Base-by-base conservation (phyloP, 2,113 vertebrate genomes). In the Lampris megalopsis region DNA sequence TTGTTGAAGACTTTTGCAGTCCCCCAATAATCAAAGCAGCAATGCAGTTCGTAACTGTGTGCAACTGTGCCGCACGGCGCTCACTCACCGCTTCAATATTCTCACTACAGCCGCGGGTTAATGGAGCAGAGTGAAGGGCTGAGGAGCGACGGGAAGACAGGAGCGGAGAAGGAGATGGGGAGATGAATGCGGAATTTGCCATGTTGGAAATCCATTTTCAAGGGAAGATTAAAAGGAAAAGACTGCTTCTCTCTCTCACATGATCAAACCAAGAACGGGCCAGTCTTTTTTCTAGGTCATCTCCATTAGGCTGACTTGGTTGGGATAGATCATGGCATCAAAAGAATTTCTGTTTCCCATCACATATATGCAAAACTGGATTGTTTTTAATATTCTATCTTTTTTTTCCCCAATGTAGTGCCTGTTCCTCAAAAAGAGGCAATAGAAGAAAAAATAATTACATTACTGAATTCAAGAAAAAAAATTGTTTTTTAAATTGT, bases 161-260 rank as follows among this genome's bases (percentile, higher is more conserved):
- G 36, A 79, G 88, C 64, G 82, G 79, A 75, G 65, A 75, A 58
- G 82, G 72, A 83, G 77, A 36, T 60, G 68, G 57, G 75, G 71
- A 81, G 79, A 86, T 92, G 83, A 91, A 92, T 91, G 89, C 90
- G 89, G 86, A 88, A 90, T 91, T 82, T 62, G 64, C 56, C 82
- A 81, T 43, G 62, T 68, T 82, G 53, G 78, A 88, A 24, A 86
- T 84, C 71, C 87, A 86, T 87, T 84, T 88, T 90, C 77, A 88
- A 81, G 64, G 75, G 81, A 85, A 88, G 81, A 88, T 87, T 89
- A 87, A 79, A 89, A 63, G 79, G 88, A 83, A 82, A 66, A 75
- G 73, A 82, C 80, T 83, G 75, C 71, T 3, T 10, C 3, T 3
- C 49, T 52, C 9, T 11, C 77, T 82, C 69, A 71, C 83, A 86